phyloP scores from a whole-genome alignment of 2,888 invertebrate species.

The Geophilus truncorum region DNA sequence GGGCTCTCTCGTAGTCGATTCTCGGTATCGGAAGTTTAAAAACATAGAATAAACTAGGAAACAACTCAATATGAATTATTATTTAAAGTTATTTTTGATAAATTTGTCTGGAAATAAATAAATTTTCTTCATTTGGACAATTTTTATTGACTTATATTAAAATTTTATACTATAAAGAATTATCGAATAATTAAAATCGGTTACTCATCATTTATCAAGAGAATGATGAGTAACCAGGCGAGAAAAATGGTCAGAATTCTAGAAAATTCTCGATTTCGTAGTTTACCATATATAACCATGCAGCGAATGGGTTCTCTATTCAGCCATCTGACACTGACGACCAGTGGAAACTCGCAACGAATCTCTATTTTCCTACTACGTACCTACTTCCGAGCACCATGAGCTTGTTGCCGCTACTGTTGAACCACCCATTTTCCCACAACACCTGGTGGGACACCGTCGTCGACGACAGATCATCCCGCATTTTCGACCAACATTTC shows the following conservation, averaged over 20 bases:
- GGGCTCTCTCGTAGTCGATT: background rate
- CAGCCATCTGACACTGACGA: background rate
- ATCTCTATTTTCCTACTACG: no score
- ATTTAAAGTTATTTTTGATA: no score
- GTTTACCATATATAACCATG: background rate
- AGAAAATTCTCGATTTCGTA: background rate
- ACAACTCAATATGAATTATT: no score
- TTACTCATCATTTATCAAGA: no score
- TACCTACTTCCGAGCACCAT: no score
- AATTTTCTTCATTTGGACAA: background rate
- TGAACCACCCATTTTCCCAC: background rate
- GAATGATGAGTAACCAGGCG: background rate
- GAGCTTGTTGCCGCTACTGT: background rate
- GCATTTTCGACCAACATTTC: constrained; percentile 20
- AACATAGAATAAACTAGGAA: no score
- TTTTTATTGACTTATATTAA: no score
- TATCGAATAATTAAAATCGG: no score
- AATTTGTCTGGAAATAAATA: no score
- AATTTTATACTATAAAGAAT: no score
- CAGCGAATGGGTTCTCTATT: background rate
- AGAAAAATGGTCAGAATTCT: background rate
- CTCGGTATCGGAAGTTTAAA: background rate
- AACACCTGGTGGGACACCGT: constrained; percentile 1
- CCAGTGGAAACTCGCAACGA: background rate
- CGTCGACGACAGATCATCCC: background rate